Percentiles rank a stretch among this genome's conserved stretches.
phyloP scores from a whole-genome alignment of 2,888 invertebrate genomes.

The Congeria kusceri region DNA sequence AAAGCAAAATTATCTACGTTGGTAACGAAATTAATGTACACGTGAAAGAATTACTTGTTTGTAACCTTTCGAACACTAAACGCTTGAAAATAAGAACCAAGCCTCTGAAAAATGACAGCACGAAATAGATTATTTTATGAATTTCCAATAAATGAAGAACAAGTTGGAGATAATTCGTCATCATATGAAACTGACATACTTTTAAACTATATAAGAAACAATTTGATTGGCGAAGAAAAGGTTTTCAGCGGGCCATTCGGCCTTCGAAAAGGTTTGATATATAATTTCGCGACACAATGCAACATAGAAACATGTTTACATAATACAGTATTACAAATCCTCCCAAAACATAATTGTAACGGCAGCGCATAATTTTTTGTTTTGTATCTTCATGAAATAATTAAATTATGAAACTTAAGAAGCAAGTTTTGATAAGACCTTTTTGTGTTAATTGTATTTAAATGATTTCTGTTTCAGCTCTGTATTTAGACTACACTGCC shows the following conservation, averaged over 20 bases:
- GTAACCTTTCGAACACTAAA: not conserved
- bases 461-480: too few species aligned
- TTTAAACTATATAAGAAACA: constrained; percentile 92
- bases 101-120: constrained; percentile 12
- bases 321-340: too few species aligned
- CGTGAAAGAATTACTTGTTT: too few species aligned
- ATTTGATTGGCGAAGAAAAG: constrained; percentile 92
- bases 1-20: too few species aligned
- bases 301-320: too few species aligned
- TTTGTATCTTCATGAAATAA: too few species aligned
- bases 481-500: constrained; percentile 95
- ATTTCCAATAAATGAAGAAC: constrained; percentile 35
- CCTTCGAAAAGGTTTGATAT: constrained; percentile 87
- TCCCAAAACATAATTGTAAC: too few species aligned
- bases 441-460: too few species aligned
- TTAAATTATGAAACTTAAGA: too few species aligned
- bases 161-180: not conserved
- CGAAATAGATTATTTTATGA: constrained; percentile 64
- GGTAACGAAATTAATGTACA: too few species aligned
- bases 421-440: too few species aligned
- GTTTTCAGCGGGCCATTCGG: constrained; percentile 94
- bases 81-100: not conserved
- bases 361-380: too few species aligned
- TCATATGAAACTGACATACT: constrained; percentile 83
- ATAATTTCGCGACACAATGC: constrained; percentile 49